Evolutionary conservation across 2,113 vertebrate species (phyloP).

Genomic region (Poeciliopsis prolifica): DNA sequence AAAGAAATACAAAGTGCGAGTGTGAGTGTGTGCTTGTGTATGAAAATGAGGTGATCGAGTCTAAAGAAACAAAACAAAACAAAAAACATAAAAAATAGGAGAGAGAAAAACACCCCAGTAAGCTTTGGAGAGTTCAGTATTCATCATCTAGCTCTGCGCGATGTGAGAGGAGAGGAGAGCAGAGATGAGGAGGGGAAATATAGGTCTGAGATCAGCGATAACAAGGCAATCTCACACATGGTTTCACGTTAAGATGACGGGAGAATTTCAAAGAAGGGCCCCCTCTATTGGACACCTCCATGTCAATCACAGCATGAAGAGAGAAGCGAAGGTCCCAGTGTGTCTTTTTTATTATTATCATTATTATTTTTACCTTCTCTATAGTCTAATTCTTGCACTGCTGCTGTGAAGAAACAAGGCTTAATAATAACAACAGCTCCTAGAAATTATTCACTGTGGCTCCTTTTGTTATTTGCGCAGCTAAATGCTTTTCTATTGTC

Average conservation of each 20-base stretch:
- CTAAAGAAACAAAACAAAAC: constrained; percentile 14
- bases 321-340: constrained; percentile 52
- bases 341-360: constrained; percentile 32
- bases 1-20: constrained; percentile 4
- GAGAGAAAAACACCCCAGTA: constrained; percentile 43
- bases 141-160: constrained; percentile 69
- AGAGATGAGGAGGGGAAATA: constrained; percentile 64
- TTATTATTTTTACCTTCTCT: constrained; percentile 30
- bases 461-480: constrained; percentile 70
- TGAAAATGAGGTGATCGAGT: constrained; percentile 20
- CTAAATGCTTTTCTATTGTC: constrained; percentile 76
- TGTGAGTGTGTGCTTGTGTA: neutral
- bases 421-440: constrained; percentile 70
- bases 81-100: constrained; percentile 19
- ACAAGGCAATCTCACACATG: constrained; percentile 80
- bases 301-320: constrained; percentile 65
- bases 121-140: constrained; percentile 62
- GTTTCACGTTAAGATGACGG: constrained; percentile 65
- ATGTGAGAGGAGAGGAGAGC: constrained; percentile 52
- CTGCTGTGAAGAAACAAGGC: constrained; percentile 42
- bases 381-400: constrained; percentile 25
- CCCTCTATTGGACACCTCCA: constrained; percentile 66
- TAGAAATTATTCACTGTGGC: constrained; percentile 64
- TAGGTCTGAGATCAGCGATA: constrained; percentile 76
- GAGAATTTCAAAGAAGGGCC: constrained; percentile 68